Percentiles rank a stretch among this genome's conserved stretches.
Conservation (phyloP, 2,797 vertebrate species). For the Oreortyx pictus region DNA sequence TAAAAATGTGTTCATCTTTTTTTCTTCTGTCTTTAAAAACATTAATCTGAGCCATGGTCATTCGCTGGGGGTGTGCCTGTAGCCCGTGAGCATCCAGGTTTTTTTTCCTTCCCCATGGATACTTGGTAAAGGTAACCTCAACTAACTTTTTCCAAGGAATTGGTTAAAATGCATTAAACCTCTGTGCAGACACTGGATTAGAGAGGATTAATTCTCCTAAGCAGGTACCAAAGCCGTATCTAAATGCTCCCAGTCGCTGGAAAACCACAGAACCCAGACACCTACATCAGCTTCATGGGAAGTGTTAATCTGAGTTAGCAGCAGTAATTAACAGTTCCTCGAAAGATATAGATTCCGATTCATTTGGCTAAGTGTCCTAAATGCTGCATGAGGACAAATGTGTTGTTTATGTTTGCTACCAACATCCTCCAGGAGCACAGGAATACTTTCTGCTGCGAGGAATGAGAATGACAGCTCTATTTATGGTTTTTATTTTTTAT, state of each 20-base stretch:
- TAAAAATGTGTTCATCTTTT: neutral
- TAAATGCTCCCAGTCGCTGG: neutral
- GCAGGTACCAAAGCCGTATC: neutral
- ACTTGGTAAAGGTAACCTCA: neutral
- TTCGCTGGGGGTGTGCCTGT: neutral
- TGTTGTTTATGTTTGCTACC: neutral
- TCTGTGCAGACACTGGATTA: neutral
- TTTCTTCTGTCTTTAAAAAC: neutral
- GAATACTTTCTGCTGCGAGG: slow-evolving; percentile 21
- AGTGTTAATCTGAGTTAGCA: neutral
- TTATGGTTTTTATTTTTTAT: neutral
- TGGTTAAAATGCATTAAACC: neutral
- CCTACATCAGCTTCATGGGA: neutral
- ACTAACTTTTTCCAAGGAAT: neutral
- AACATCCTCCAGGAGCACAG: neutral
- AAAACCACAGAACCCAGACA: neutral
- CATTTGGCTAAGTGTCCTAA: neutral
- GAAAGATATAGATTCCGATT: neutral
- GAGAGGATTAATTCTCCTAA: neutral
- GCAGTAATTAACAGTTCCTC: slow-evolving; percentile 36
- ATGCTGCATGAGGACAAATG: neutral
- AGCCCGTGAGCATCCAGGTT: neutral
- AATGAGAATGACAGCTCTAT: neutral
- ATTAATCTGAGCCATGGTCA: rapidly evolving
- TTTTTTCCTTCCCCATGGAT: neutral